These are phyloP conservation scores for Mystacides longicornis DNA, from an alignment of 2,888 invertebrate species.

Conservation along the genomic window DNA sequence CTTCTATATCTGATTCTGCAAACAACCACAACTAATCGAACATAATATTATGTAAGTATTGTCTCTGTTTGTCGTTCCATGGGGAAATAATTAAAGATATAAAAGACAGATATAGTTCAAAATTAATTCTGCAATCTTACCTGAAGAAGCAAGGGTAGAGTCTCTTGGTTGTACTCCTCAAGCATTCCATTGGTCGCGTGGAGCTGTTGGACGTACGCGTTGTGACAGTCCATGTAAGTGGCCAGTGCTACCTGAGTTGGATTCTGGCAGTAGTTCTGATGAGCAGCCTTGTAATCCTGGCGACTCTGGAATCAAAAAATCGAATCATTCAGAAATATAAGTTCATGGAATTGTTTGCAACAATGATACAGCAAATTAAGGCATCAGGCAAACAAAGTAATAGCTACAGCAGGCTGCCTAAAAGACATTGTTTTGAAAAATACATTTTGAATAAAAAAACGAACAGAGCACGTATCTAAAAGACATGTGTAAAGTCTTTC, in stretches of 20 bases:
- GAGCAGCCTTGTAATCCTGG: slow-evolving; percentile 80
- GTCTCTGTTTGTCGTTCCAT: background rate
- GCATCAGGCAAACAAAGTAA: too few species aligned
- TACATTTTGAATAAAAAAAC: too few species aligned
- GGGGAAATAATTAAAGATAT: background rate
- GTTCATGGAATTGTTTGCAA: too few species aligned
- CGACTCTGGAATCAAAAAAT: slow-evolving; percentile 60
- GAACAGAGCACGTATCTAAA: too few species aligned
- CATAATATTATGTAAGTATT: background rate
- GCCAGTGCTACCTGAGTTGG: slow-evolving; percentile 64
- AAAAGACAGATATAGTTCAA: too few species aligned
- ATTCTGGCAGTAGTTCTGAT: slow-evolving; percentile 67
- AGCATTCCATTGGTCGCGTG: slow-evolving; percentile 90
- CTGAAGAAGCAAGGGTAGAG: slow-evolving; percentile 78
- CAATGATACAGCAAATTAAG: too few species aligned
- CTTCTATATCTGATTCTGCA: too few species aligned
- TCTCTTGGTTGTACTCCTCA: slow-evolving; percentile 79
- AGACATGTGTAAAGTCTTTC: too few species aligned
- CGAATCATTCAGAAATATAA: too few species aligned
- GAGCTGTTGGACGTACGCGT: slow-evolving; percentile 87
- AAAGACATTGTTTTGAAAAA: too few species aligned
- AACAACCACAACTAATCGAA: background rate
- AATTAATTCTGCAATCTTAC: slow-evolving; percentile 36
- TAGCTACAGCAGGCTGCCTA: too few species aligned
- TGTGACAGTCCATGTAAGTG: slow-evolving; percentile 85